Conservation (phyloP, 2,888 invertebrate genomes). For the Myopa testacea region DNA sequence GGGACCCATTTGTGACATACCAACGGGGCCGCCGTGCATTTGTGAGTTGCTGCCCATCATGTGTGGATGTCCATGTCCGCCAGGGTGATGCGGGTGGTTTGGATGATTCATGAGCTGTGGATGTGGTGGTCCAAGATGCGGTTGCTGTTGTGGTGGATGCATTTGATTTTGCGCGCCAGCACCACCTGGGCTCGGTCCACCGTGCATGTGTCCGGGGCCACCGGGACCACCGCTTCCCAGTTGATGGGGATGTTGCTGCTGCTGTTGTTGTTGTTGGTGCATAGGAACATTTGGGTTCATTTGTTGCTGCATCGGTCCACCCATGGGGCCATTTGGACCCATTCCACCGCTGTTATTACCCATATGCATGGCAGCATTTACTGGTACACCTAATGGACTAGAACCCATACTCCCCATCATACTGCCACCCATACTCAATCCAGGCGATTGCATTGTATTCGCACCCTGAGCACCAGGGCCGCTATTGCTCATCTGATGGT, state of each 20-base stretch:
- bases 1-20: slow-evolving; percentile 46
- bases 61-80: slow-evolving; percentile 61
- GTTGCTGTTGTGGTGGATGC: slow-evolving; percentile 62
- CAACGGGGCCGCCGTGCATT: slow-evolving; percentile 53
- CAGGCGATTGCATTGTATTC: slow-evolving; percentile 61
- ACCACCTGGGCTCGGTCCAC: slow-evolving; percentile 54
- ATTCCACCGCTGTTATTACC: slow-evolving; percentile 50
- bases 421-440: slow-evolving; percentile 50
- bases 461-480: slow-evolving; percentile 59
- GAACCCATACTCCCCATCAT: slow-evolving; percentile 45
- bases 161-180: slow-evolving; percentile 65
- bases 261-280: slow-evolving; percentile 57
- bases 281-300: slow-evolving; percentile 69
- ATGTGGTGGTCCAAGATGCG: slow-evolving; percentile 61
- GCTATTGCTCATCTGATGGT: slow-evolving; percentile 59
- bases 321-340: slow-evolving; percentile 50
- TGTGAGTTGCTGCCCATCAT: slow-evolving; percentile 56
- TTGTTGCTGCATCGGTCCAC: slow-evolving; percentile 60
- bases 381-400: slow-evolving; percentile 45
- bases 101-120: slow-evolving; percentile 62
- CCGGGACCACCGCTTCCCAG: slow-evolving; percentile 53
- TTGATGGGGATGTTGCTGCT: slow-evolving; percentile 49
- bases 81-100: slow-evolving; percentile 57
- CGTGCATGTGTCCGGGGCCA: slow-evolving; percentile 61
- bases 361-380: slow-evolving; percentile 49